Evolutionary conservation across 2,888 invertebrate genomes (phyloP).

Genomic region (Erebia ligea): DNA sequence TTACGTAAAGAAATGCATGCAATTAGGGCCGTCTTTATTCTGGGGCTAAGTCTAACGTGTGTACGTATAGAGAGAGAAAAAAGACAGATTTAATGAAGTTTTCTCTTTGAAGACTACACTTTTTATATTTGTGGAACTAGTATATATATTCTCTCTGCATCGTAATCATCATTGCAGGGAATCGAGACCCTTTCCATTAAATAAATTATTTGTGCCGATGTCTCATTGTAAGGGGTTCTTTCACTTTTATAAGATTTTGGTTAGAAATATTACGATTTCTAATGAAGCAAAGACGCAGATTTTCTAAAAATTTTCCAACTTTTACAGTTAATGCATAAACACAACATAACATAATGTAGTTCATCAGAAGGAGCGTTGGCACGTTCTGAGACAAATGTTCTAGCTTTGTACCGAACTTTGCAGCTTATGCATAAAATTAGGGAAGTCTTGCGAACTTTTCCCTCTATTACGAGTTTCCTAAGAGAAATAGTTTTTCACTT

Average conservation of each 20-base stretch:
- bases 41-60: neutral
- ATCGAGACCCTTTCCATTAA: neutral
- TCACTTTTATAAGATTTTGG: neutral
- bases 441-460: conserved; percentile 5
- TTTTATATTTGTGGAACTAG: neutral
- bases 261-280: neutral
- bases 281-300: neutral
- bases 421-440: conserved; percentile 22
- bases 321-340: conserved; percentile 40
- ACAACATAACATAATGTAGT: conserved; percentile 31
- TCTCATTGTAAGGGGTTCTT: neutral
- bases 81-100: neutral
- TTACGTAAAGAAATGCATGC: neutral
- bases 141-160: neutral
- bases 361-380: conserved; percentile 47
- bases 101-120: neutral
- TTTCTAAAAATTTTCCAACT: conserved; percentile 38
- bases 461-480: conserved; percentile 5
- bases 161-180: neutral
- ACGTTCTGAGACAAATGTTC: conserved; percentile 44
- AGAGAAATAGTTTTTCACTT: conserved; percentile 13
- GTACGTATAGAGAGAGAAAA: neutral
- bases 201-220: no score
- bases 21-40: neutral
- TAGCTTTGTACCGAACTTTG: conserved; percentile 39